phyloP scores from a whole-genome alignment of 2,888 invertebrate species.

The Nudaria mundana region DNA sequence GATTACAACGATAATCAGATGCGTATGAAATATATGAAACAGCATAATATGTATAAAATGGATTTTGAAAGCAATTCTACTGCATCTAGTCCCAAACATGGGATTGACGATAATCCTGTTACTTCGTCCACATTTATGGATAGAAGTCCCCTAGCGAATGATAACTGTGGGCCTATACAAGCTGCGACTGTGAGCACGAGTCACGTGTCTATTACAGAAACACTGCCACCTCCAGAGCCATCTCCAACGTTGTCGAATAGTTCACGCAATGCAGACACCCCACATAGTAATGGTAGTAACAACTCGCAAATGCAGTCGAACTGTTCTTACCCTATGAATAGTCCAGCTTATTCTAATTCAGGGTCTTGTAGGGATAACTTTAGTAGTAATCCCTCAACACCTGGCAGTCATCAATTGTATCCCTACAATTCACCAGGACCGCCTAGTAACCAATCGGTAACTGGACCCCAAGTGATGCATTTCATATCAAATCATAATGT shows the following conservation, averaged over 20 bases:
- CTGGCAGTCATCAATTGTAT: constrained; percentile 53
- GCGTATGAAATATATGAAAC: constrained; percentile 64
- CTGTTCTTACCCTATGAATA: constrained; percentile 65
- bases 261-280: constrained; percentile 74
- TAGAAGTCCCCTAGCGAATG: constrained; percentile 79
- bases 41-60: constrained; percentile 65
- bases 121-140: constrained; percentile 86
- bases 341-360: constrained; percentile 77
- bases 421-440: constrained; percentile 68
- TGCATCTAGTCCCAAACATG: constrained; percentile 79
- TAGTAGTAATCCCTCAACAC: constrained; percentile 62
- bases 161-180: constrained; percentile 88
- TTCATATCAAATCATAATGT: constrained; percentile 77
- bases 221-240: constrained; percentile 75
- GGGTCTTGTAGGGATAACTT: constrained; percentile 61
- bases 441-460: constrained; percentile 49
- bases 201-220: constrained; percentile 86
- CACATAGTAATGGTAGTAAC: constrained; percentile 62
- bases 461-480: constrained; percentile 74
- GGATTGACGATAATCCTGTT: constrained; percentile 82
- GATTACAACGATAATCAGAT: constrained; percentile 62
- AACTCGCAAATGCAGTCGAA: constrained; percentile 57
- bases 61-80: constrained; percentile 72
- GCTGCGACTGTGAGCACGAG: constrained; percentile 93
- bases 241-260: constrained; percentile 82